Base-by-base conservation (phyloP, 1,140 invertebrate genomes). In the Drosophila pallidifrons region DNA sequence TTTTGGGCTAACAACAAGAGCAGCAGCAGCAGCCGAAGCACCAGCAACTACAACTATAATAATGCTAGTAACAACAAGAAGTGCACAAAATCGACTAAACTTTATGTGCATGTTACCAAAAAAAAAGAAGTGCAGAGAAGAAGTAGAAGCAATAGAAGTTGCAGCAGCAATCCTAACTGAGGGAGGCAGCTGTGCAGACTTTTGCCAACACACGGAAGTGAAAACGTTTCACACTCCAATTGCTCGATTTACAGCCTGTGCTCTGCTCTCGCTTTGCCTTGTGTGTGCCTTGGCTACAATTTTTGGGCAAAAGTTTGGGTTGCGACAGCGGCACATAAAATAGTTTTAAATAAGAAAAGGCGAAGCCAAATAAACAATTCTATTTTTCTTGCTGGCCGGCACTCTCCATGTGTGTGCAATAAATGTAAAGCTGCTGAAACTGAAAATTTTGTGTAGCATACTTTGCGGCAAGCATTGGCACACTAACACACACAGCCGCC, bases 191-290 rank as follows among this genome's bases (percentile, higher is more conserved):
- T 59, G 66, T 38, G 61, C 49, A 49, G 46, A 35, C 52, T 30
- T 32, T 59, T 64, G 73, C 65, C 67, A 72, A 52, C 81, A 88
- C 80, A 88, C 80, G 85, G 83, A 88, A 88, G 85, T 85, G 83
- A 88, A 88, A 88, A 89, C 83, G 85, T 88, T 88, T 88, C 81
- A 83, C 85, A 89, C 83, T 89, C 83, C 85, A 88, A 85, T 88
- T 88, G 83, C 83, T 78, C 65, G 25, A 54, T 65, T 57, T 64
- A 28, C 54, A 52, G n/a, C 49, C 58, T 38, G 20, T 6, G n/a
- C 70, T 63, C 43, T 7, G 8, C 13, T 11, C 38, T 28, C 2
- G 0, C 25, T 28, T 13, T 7, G 1, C 5, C 38, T n/a, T n/a
- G n/a, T n/a, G n/a, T 60, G 41, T 35, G n/a, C 52, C 58, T 41